Evolutionary conservation across 1,140 invertebrate species (phyloP).

Genomic region (Pseudomyrmex pallidus): DNA sequence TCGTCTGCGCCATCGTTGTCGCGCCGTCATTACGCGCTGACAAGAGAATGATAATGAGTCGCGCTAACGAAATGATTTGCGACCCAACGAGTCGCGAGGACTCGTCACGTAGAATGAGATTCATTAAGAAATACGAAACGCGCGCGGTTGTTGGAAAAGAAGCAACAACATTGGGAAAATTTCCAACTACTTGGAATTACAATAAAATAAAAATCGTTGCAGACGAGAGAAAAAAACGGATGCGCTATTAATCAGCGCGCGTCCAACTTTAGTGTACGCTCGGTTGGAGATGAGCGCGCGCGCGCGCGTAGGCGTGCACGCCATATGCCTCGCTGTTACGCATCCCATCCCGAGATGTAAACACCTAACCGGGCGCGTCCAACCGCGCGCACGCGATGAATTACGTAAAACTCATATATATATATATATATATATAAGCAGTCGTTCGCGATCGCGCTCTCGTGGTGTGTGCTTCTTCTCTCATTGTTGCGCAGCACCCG

Average conservation of each 20-base stretch:
- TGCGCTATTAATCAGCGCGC: slow-evolving; percentile 41
- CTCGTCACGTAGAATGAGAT: too few species aligned
- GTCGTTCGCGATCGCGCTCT: slow-evolving; percentile 23
- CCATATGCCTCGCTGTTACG: slow-evolving; percentile 41
- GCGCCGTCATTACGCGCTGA: background rate
- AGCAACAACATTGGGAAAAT: slow-evolving; percentile 23
- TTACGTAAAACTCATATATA: slow-evolving; percentile 67
- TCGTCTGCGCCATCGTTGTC: background rate
- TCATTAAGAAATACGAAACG: background rate
- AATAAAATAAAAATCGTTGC: slow-evolving; percentile 29
- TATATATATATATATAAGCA: slow-evolving; percentile 67
- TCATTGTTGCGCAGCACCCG: background rate
- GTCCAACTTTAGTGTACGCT: slow-evolving; percentile 48
- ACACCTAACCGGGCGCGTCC: slow-evolving; percentile 48
- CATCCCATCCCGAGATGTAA: slow-evolving; percentile 24
- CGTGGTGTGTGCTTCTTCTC: background rate
- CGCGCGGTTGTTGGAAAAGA: background rate
- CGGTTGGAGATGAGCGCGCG: slow-evolving; percentile 48
- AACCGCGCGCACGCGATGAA: slow-evolving; percentile 23
- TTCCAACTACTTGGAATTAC: slow-evolving; percentile 3
- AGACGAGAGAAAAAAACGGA: background rate
- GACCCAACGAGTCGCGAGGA: background rate
- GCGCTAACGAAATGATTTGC: slow-evolving; percentile 16
- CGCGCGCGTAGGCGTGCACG: slow-evolving; percentile 54
- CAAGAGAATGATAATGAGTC: background rate